Evolutionary conservation across 30 jellyfish, hydroid and myxozoan species (phyloP).

Genomic region (Calvadosia cruxmelitensis): DNA sequence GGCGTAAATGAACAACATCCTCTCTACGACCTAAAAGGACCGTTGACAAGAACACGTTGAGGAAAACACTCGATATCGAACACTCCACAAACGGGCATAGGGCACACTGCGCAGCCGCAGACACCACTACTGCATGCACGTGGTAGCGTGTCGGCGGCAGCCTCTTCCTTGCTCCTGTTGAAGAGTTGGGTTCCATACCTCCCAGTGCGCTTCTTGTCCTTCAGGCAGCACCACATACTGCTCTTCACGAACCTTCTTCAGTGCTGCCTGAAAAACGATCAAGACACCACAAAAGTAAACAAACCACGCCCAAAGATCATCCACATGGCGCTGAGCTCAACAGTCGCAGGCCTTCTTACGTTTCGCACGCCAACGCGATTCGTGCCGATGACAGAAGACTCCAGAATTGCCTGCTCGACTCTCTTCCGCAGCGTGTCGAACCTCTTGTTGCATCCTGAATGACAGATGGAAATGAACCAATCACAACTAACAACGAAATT

Average conservation of each 20-base stretch:
- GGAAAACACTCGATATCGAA: not conserved
- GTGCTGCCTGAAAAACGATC: conserved; percentile 26
- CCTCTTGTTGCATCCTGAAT: conserved; percentile 23
- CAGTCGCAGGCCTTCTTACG: conserved; percentile 42
- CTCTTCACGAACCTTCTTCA: conserved; percentile 51
- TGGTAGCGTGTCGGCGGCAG: not conserved
- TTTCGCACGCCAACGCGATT: conserved; percentile 72
- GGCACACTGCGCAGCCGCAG: too few relatives aligned
- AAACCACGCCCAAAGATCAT: too few relatives aligned
- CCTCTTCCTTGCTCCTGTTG: not conserved
- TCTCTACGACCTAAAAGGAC: conserved; percentile 61
- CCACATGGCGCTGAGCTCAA: too few relatives aligned
- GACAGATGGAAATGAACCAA: too few relatives aligned
- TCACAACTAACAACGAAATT: too few relatives aligned
- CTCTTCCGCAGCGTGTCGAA: conserved; percentile 76
- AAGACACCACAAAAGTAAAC: too few relatives aligned
- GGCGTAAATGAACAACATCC: conserved; percentile 87
- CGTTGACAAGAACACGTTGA: not conserved
- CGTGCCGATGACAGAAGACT: conserved; percentile 78
- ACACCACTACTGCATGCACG: too few relatives aligned
- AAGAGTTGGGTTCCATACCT: conserved; percentile 16
- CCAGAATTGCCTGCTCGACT: conserved; percentile 68
- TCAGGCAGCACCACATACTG: conserved; percentile 56
- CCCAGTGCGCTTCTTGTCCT: conserved; percentile 98
- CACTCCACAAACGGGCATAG: too few relatives aligned